phyloP scores from a whole-genome alignment of 2,113 vertebrate species.

The Phoenicopterus ruber region DNA sequence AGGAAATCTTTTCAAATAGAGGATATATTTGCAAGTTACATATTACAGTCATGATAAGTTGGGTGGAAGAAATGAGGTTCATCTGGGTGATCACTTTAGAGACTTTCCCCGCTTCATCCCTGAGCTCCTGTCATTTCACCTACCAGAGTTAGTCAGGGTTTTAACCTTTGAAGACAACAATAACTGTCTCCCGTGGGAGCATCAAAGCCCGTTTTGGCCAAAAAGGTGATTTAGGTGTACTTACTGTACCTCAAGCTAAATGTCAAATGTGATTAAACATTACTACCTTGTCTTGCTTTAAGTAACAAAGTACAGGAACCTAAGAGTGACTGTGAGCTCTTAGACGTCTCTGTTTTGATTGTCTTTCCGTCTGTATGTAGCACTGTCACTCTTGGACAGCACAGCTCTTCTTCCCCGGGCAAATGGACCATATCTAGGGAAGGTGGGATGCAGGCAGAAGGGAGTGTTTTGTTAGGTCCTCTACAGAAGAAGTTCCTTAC shows the following conservation, averaged over 20 bases:
- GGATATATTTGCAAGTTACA: neutral
- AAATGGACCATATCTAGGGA: neutral
- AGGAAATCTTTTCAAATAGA: neutral
- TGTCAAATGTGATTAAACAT: constrained; percentile 63
- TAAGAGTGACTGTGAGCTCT: neutral
- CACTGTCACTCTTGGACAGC: neutral
- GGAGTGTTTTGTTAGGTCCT: neutral
- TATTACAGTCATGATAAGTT: neutral
- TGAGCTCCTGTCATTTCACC: constrained; percentile 18
- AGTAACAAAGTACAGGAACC: neutral
- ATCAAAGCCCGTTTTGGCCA: constrained; percentile 53
- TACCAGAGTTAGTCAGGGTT: neutral
- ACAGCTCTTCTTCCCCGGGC: neutral
- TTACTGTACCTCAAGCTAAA: constrained; percentile 56
- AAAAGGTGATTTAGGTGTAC: constrained; percentile 55
- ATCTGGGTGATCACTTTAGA: neutral
- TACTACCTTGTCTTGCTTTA: neutral
- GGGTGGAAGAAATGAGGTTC: neutral
- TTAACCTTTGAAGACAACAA: constrained; percentile 58
- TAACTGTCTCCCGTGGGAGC: constrained; percentile 30
- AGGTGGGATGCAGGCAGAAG: neutral
- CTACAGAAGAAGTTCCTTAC: neutral
- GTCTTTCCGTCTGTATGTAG: neutral
- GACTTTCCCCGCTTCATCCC: neutral
- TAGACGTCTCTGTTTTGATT: neutral